Percentiles rank a stretch among this genome's conserved stretches.
These are phyloP conservation scores for Belonocnema kinseyi DNA, from an alignment of 1,140 invertebrate genomes.

Conservation along the genomic window DNA sequence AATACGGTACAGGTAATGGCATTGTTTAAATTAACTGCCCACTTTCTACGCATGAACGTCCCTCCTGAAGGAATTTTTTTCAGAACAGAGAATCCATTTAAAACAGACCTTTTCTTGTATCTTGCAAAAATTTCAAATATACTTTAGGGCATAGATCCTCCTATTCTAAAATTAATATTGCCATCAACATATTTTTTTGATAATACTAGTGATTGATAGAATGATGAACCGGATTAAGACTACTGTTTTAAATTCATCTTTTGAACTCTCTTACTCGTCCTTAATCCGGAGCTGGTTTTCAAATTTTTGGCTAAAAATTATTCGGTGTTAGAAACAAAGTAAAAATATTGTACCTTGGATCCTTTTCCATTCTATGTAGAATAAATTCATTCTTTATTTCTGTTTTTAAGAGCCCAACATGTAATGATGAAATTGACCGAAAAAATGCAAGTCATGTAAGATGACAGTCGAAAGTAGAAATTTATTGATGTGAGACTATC, in stretches of 20 bases:
- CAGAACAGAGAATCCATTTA: neutral
- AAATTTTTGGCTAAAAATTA: too few relatives aligned
- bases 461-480: conserved; percentile 10
- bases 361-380: too few relatives aligned
- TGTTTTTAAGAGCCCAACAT: neutral
- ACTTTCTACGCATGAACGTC: neutral
- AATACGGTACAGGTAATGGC: neutral
- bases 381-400: too few relatives aligned
- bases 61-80: neutral
- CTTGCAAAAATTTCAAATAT: neutral
- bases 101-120: neutral
- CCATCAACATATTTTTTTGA: too few relatives aligned
- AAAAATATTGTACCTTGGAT: too few relatives aligned
- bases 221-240: too few relatives aligned
- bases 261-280: too few relatives aligned
- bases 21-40: conserved; percentile 1
- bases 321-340: too few relatives aligned
- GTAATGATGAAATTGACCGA: neutral
- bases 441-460: neutral
- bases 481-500: conserved; percentile 26
- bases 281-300: too few relatives aligned
- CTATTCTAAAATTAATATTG: neutral
- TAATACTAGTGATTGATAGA: too few relatives aligned
- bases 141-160: neutral
- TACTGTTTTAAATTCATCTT: too few relatives aligned